phyloP scores from a whole-genome alignment of 2,888 invertebrate species.

The Hyalella azteca region DNA sequence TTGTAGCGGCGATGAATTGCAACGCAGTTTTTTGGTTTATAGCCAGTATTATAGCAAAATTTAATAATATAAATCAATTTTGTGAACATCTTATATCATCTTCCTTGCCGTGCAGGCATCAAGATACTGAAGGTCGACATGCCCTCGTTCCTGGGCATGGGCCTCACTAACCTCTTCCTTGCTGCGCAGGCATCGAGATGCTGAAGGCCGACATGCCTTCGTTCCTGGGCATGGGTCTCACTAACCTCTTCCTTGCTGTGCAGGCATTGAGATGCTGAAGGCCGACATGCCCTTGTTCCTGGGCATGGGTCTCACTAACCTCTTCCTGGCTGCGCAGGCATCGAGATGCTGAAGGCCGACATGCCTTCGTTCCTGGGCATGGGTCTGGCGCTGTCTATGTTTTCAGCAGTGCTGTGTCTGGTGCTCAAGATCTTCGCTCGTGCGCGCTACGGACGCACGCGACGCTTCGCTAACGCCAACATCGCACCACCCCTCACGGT shows the following conservation, averaged over 20 bases:
- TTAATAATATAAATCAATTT: too few relatives aligned
- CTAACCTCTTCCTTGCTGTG: too few relatives aligned
- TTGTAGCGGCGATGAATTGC: too few relatives aligned
- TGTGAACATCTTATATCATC: too few relatives aligned
- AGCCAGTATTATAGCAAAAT: too few relatives aligned
- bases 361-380: slow-evolving; percentile 85
- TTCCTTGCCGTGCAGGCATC: slow-evolving; percentile 55
- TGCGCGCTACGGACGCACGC: slow-evolving; percentile 68
- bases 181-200: slow-evolving; percentile 64
- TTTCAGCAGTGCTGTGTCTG: slow-evolving; percentile 86
- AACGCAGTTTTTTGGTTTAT: too few relatives aligned
- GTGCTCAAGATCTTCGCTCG: slow-evolving; percentile 83
- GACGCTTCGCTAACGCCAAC: slow-evolving; percentile 81
- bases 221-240: slow-evolving; percentile 82
- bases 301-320: slow-evolving; percentile 83
- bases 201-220: slow-evolving; percentile 85
- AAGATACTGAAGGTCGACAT: slow-evolving; percentile 79
- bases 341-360: slow-evolving; percentile 76
- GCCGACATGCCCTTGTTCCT: slow-evolving; percentile 85
- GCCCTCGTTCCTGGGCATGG: slow-evolving; percentile 83
- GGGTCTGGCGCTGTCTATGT: slow-evolving; percentile 81
- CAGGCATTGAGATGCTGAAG: slow-evolving; percentile 69
- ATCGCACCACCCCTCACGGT: slow-evolving; percentile 84
- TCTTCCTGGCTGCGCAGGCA: slow-evolving; percentile 56
- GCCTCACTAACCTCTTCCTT: too few relatives aligned